Evolutionary conservation across 2,797 vertebrate species (phyloP), one percentile per base, ranked within the genome.

Genomic region (Anisognathus igniventris): DNA sequence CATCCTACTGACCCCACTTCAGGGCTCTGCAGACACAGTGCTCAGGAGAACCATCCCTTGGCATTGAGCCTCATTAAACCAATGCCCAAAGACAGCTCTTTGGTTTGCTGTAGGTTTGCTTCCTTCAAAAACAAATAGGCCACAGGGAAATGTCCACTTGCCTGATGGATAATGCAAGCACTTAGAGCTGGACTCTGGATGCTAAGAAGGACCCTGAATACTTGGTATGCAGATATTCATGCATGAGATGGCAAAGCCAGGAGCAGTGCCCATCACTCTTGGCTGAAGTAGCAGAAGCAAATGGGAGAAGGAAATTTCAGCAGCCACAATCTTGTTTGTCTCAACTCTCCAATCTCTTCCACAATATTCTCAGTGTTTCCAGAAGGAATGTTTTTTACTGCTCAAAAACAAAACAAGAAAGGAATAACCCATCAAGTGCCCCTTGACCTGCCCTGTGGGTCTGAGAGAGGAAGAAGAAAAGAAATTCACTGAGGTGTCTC

Each of bases 311-410:
- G 42, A 62, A 40, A 24, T 57, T 81, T 56, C 53, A 57, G 71
- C 8, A 47, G 44, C 53, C 35, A n/a, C 35, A n/a, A 64, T 80
- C 61, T 86, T 57, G 40, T 42, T 66, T 58, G 84, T 56, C 82
- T 79, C 24, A 28, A 96, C 96, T 95, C 90, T 96, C 96, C 96
- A 77, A 76, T 93, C 79, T 96, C 96, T 95, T 96, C 95, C 82
- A 83, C 81, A 82, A 95, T 93, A 77, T 89, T 93, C 53, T 92
- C 96, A 57, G 92, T 90, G 78, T 72, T 91, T 73, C 89, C 81
- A 93, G 76, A 51, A 70, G 75, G 86, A 89, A 82, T 76, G 28
- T 48, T 88, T 93, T 95, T 60, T 92, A 93, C 96, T 97, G 66
- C 60, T 92, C 72, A 88, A 81, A 94, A 95, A 86, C 53, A 88